Percentiles rank a stretch among this genome's conserved stretches.
Evolutionary conservation across 2,113 vertebrate species (phyloP).

Genomic region (Pimephales promelas): DNA sequence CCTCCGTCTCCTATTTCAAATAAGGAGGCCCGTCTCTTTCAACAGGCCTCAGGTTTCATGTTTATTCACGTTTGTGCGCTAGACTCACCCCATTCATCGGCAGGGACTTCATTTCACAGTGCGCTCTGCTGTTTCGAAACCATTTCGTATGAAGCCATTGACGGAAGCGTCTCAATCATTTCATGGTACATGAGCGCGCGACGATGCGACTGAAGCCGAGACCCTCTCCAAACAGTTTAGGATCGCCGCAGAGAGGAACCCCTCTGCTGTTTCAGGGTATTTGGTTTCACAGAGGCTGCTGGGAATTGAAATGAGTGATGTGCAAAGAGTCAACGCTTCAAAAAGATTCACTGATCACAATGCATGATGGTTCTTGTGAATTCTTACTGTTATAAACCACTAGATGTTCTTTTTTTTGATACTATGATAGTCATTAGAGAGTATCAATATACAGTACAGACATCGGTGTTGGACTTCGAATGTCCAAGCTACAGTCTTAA

Average conservation of each 20-base stretch:
- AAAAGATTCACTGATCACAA: neutral
- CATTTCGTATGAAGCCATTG: conserved; percentile 57
- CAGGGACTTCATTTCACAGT: conserved; percentile 62
- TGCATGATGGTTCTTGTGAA: conserved; percentile 26
- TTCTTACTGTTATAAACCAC: neutral
- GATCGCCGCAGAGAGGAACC: conserved; percentile 42
- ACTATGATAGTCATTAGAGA: neutral
- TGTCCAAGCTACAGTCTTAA: neutral
- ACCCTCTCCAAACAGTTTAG: conserved; percentile 59
- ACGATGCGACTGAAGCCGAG: conserved; percentile 49
- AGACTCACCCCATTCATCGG: conserved; percentile 45
- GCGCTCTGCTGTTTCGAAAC: conserved; percentile 58
- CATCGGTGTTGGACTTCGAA: neutral
- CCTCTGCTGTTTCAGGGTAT: conserved; percentile 38
- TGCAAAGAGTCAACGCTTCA: conserved; percentile 16
- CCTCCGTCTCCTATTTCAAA: conserved; percentile 11
- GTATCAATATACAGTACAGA: neutral
- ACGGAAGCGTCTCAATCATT: conserved; percentile 56
- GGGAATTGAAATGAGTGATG: conserved; percentile 35
- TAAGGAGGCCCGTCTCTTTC: neutral
- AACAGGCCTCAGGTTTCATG: conserved; percentile 41
- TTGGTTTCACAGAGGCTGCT: conserved; percentile 37
- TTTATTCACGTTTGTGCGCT: conserved; percentile 57
- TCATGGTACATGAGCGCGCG: conserved; percentile 58
- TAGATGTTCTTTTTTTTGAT: neutral